phyloP scores from a whole-genome alignment of 1,140 invertebrate species.

The Tetramorium alpestre region DNA sequence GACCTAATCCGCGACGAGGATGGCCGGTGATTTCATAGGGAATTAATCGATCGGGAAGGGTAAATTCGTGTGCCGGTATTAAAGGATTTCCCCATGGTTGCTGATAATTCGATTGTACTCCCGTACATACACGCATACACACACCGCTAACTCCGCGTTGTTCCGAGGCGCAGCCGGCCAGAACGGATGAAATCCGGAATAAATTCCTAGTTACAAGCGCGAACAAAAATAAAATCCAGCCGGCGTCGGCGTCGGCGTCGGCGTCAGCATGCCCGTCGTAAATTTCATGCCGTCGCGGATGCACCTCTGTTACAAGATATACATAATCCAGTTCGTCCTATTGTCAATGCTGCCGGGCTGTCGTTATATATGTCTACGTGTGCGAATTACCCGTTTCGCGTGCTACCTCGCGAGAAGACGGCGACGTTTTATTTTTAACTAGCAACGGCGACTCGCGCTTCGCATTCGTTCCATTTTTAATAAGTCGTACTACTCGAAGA shows the following conservation, averaged over 20 bases:
- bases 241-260: neutral
- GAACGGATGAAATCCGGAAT: conserved; percentile 71
- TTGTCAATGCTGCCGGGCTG: conserved; percentile 50
- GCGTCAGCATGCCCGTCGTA: conserved; percentile 26
- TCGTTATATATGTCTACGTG: conserved; percentile 8
- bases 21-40: conserved; percentile 73
- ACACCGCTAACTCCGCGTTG: conserved; percentile 33
- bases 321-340: conserved; percentile 49
- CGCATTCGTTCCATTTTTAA: conserved; percentile 27
- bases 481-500: neutral
- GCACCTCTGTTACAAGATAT: conserved; percentile 50
- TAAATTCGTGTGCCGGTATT: conserved; percentile 73
- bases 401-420: conserved; percentile 35
- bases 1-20: conserved; percentile 70
- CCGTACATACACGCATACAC: conserved; percentile 47
- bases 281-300: conserved; percentile 55
- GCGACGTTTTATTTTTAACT: conserved; percentile 46
- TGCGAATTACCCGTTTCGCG: conserved; percentile 18
- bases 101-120: conserved; percentile 76
- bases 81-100: conserved; percentile 75
- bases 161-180: conserved; percentile 57
- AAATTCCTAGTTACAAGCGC: conserved; percentile 67
- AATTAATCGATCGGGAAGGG: conserved; percentile 74
- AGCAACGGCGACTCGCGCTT: neutral
- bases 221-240: conserved; percentile 64